phyloP scores from a whole-genome alignment of 2,888 invertebrate species.

The Chydorus sphaericus region DNA sequence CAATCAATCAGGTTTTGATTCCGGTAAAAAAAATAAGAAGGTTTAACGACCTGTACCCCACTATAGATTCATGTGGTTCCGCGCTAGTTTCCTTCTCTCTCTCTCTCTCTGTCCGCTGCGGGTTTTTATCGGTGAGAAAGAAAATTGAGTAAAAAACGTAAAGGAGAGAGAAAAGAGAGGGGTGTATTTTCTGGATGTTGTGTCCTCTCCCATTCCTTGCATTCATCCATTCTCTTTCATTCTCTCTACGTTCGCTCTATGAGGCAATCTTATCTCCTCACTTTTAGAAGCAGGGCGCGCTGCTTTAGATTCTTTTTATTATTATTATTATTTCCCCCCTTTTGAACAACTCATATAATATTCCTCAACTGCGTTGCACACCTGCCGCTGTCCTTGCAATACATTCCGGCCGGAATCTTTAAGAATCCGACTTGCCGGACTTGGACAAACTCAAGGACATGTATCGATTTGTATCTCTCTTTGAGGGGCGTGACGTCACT shows the following conservation, averaged over 20 bases:
- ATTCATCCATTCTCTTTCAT: neutral
- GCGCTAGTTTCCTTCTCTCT: constrained; percentile 5
- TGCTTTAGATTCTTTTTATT: no score
- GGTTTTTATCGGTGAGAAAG: neutral
- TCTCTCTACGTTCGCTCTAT: neutral
- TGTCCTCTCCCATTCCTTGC: neutral
- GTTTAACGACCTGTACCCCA: no score
- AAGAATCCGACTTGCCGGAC: no score
- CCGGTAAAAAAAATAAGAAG: no score
- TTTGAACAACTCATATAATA: no score
- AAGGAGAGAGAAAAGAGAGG: neutral
- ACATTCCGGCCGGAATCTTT: no score
- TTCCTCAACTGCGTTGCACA: neutral
- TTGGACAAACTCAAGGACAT: no score
- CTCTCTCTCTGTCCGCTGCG: neutral
- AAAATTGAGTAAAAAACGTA: neutral
- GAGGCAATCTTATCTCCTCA: constrained; percentile 5
- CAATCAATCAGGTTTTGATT: no score
- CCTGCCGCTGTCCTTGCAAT: neutral
- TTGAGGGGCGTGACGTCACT: neutral
- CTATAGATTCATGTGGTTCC: no score
- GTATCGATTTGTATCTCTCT: neutral
- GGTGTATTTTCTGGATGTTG: neutral
- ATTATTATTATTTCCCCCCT: no score
- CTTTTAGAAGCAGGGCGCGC: no score